These are phyloP conservation scores for Montipora capricornis DNA, from an alignment of 64 coral and sea anemone genomes.

Conservation along the genomic window DNA sequence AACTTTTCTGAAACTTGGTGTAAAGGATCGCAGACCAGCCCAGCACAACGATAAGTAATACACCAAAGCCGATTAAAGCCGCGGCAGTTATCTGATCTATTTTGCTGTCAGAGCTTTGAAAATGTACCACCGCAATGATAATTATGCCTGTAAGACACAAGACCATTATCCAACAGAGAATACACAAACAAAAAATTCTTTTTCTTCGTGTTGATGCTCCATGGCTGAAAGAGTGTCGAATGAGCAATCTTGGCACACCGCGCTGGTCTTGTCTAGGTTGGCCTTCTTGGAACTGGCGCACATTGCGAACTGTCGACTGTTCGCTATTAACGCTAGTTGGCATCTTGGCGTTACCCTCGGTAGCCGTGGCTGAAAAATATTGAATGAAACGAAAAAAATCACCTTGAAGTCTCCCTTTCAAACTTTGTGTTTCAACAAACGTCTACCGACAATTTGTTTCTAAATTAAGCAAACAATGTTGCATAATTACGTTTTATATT, in stretches of 20 bases:
- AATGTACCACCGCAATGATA: constrained; percentile 42
- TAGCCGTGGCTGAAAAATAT: background rate
- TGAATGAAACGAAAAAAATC: background rate
- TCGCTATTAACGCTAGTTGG: background rate
- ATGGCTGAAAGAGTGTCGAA: constrained; percentile 1
- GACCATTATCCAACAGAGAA: constrained; percentile 29
- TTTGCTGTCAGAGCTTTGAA: constrained; percentile 35
- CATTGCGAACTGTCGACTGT: background rate
- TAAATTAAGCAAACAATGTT: constrained; percentile 9
- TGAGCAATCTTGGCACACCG: background rate
- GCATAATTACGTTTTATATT: constrained; percentile 36
- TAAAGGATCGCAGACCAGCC: constrained; percentile 8
- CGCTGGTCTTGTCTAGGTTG: background rate
- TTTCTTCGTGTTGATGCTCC: background rate
- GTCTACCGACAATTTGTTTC: background rate
- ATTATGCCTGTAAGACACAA: constrained; percentile 30
- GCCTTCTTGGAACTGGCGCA: background rate
- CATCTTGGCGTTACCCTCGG: background rate
- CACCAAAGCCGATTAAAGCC: constrained; percentile 16
- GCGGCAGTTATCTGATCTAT: constrained; percentile 41
- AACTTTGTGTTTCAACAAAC: constrained; percentile 1
- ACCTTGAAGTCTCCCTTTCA: background rate
- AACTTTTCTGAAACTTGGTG: constrained; percentile 14
- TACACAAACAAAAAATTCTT: constrained; percentile 19
- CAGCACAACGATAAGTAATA: constrained; percentile 33